Conservation (phyloP, 1,140 invertebrate genomes). For the fruit fly (Drosophila melanogaster) region DNA sequence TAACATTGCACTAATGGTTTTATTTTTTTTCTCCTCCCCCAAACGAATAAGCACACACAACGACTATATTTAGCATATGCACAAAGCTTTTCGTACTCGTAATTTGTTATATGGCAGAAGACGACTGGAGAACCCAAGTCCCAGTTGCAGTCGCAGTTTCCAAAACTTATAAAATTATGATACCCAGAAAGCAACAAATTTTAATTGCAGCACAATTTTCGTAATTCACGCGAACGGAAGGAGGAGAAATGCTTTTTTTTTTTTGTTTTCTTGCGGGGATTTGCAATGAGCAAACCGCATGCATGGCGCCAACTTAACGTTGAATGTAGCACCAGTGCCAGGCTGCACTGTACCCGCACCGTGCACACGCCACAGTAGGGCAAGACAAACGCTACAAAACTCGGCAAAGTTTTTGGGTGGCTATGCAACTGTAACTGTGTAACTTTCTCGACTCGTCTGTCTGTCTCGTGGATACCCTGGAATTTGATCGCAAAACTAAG, state of each 20-base stretch:
- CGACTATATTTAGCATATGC: slow-evolving; percentile 63
- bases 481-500: background rate
- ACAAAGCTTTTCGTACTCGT: slow-evolving; percentile 52
- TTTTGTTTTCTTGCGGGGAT: background rate
- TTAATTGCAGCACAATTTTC: slow-evolving; percentile 61
- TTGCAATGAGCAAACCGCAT: slow-evolving; percentile 2
- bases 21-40: no score
- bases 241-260: slow-evolving; percentile 4
- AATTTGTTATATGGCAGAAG: slow-evolving; percentile 63
- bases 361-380: slow-evolving; percentile 24
- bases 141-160: background rate
- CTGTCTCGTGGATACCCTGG: slow-evolving; percentile 16
- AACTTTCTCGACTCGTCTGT: slow-evolving; percentile 45
- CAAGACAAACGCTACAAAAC: slow-evolving; percentile 59
- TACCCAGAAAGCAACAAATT: slow-evolving; percentile 77
- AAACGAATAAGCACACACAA: background rate
- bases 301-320: slow-evolving; percentile 47
- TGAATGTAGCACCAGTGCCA: slow-evolving; percentile 36
- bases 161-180: slow-evolving; percentile 77
- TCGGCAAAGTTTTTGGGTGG: slow-evolving; percentile 42
- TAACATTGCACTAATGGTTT: slow-evolving; percentile 60
- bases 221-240: slow-evolving; percentile 32
- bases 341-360: slow-evolving; percentile 15
- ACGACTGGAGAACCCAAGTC: slow-evolving; percentile 2
- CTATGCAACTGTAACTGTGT: slow-evolving; percentile 53